Evolutionary conservation across 2,113 vertebrate genomes (phyloP).

Genomic region (Athene noctua): DNA sequence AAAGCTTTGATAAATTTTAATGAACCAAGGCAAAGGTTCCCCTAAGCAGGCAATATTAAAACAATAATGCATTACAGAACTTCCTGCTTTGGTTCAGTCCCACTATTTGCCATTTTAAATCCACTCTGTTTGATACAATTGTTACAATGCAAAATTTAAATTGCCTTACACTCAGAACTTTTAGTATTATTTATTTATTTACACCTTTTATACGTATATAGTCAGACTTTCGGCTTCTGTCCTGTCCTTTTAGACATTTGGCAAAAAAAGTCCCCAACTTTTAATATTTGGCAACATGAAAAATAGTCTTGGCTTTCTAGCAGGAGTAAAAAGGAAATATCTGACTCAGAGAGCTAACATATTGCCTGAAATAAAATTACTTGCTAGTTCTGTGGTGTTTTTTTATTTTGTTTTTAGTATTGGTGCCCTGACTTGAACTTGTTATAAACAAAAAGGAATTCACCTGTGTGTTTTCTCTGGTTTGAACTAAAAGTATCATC

Average conservation of each 20-base stretch:
- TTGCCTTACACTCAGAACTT: neutral
- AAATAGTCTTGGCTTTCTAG: neutral
- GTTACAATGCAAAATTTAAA: neutral
- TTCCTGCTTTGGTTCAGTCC: neutral
- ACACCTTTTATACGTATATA: neutral
- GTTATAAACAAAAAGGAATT: neutral
- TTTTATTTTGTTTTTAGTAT: neutral
- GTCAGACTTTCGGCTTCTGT: neutral
- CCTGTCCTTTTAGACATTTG: neutral
- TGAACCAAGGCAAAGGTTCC: neutral
- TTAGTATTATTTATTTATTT: neutral
- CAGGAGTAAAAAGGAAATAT: neutral
- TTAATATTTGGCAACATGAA: neutral
- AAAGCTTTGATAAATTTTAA: constrained; percentile 20
- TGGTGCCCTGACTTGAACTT: neutral
- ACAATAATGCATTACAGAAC: neutral
- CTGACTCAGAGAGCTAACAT: neutral
- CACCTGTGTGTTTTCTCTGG: neutral
- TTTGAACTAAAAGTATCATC: neutral
- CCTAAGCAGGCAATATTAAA: neutral
- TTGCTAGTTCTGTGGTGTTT: neutral
- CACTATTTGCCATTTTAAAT: neutral
- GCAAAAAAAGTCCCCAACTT: neutral
- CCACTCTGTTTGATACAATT: neutral
- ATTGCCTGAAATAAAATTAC: neutral